Evolutionary conservation across 2,113 vertebrate species (phyloP).

Genomic region (Dasyornis broadbenti): DNA sequence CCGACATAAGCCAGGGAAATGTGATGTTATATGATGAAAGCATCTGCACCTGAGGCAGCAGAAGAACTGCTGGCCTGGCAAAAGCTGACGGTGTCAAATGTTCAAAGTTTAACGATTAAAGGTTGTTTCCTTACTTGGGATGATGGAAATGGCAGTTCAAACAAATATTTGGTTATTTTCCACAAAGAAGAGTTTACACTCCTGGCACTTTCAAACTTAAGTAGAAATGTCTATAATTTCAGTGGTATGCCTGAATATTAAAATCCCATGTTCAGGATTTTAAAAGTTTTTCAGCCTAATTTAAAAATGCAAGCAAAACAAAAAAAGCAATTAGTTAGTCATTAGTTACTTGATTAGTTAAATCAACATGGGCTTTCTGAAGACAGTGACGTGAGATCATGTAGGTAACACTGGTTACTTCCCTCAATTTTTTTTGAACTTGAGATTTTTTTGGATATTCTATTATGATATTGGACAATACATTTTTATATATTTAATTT

Average conservation of each 20-base stretch:
- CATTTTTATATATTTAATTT: background rate
- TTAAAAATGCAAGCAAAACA: background rate
- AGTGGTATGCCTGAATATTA: background rate
- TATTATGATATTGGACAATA: background rate
- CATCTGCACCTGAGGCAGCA: background rate
- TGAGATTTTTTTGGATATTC: background rate
- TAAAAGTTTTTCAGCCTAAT: background rate
- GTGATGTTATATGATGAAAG: background rate
- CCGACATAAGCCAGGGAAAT: background rate
- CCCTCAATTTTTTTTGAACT: background rate
- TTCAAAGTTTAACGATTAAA: background rate
- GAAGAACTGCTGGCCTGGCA: background rate
- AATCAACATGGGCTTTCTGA: background rate
- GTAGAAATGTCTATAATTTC: background rate
- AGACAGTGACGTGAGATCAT: background rate
- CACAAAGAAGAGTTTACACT: background rate
- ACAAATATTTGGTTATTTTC: background rate
- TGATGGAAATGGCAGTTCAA: background rate
- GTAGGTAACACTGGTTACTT: background rate
- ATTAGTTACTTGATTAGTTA: background rate
- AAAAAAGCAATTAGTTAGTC: background rate
- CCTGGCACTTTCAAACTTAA: background rate
- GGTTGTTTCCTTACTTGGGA: background rate
- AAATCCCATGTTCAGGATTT: background rate
- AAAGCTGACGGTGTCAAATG: background rate